These are phyloP conservation scores for Venusia cambrica DNA, from an alignment of 2,888 invertebrate genomes.

Conservation along the genomic window DNA sequence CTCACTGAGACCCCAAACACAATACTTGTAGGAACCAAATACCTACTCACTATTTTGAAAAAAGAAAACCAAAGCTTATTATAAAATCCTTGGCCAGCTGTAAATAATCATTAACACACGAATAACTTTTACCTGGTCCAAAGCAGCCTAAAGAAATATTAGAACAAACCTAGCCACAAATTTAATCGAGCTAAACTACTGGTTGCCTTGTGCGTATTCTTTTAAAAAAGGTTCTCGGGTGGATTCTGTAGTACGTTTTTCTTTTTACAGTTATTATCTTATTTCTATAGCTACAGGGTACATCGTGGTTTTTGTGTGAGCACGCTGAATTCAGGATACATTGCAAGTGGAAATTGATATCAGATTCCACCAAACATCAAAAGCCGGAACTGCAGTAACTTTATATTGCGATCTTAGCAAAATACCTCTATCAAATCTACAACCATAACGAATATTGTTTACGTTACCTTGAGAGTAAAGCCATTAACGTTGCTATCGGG, in stretches of 20 bases:
- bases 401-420: slow-evolving; percentile 22
- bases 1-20: too few species aligned
- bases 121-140: slow-evolving; percentile 38
- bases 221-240: too few species aligned
- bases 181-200: slow-evolving; percentile 4
- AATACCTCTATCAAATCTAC: slow-evolving; percentile 41
- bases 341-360: too few species aligned
- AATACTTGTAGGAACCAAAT: too few species aligned
- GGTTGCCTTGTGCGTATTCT: too few species aligned
- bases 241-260: too few species aligned
- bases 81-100: slow-evolving; percentile 30
- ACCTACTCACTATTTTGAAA: too few species aligned
- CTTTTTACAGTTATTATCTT: too few species aligned
- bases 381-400: background rate
- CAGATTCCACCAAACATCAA: too few species aligned
- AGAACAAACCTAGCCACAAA: slow-evolving; percentile 1
- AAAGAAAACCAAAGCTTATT: slow-evolving; percentile 23
- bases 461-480: slow-evolving; percentile 95
- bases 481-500: slow-evolving; percentile 98
- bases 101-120: slow-evolving; percentile 20
- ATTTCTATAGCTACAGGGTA: too few species aligned
- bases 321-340: too few species aligned
- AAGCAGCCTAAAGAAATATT: slow-evolving; percentile 25
- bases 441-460: slow-evolving; percentile 51
- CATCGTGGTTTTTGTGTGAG: too few species aligned